Evolutionary conservation across 2,797 vertebrate species (phyloP).

Genomic region (Mus caroli): DNA sequence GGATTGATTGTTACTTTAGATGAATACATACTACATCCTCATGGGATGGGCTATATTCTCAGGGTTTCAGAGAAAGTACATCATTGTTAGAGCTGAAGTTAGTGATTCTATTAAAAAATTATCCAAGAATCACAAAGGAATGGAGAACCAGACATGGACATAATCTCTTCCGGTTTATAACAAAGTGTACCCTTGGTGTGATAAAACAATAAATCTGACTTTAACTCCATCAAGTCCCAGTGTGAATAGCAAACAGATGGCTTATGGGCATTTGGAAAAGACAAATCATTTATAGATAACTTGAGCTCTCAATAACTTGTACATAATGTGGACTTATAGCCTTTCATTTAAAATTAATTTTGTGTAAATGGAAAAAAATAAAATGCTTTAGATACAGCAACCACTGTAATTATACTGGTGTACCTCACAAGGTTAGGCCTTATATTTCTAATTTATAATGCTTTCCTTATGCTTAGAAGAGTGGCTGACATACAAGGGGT

Average conservation of each 20-base stretch:
- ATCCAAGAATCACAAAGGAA: neutral
- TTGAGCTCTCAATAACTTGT: neutral
- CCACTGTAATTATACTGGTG: neutral
- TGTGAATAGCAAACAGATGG: neutral
- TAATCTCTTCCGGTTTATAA: neutral
- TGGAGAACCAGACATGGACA: fast-evolving
- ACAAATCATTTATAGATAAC: neutral
- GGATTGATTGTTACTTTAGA: neutral
- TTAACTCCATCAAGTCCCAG: neutral
- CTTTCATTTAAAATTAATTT: constrained; percentile 18
- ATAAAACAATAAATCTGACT: neutral
- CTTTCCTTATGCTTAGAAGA: neutral
- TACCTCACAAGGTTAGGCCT: neutral
- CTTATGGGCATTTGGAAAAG: neutral
- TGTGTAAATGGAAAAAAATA: neutral
- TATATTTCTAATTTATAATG: neutral
- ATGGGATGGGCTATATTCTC: neutral
- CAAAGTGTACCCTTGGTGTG: neutral
- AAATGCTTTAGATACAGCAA: neutral
- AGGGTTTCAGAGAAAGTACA: neutral
- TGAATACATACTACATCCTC: neutral
- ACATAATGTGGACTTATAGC: neutral
- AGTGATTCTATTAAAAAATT: neutral
- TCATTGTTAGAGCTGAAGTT: neutral
- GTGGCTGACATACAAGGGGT: neutral